These are phyloP conservation scores for Halcyon badia DNA, from an alignment of 2,797 vertebrate species.

Conservation along the genomic window DNA sequence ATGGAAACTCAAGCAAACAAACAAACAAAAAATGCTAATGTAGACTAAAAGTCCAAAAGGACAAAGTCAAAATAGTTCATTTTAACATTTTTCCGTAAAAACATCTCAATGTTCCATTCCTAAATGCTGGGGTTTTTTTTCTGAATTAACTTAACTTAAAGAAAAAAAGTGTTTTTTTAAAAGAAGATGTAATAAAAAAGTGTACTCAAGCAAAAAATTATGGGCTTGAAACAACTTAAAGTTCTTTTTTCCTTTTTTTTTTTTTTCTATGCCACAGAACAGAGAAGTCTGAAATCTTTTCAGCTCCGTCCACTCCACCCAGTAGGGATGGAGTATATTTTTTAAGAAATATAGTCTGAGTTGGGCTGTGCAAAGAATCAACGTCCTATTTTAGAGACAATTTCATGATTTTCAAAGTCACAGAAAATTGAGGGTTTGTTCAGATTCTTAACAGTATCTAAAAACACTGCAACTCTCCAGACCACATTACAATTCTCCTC, in stretches of 20 bases:
- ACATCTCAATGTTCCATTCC: neutral
- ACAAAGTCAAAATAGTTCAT: neutral
- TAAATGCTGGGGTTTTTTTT: neutral
- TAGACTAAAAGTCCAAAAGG: neutral
- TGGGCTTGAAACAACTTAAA: neutral
- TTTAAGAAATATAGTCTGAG: neutral
- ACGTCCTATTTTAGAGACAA: neutral
- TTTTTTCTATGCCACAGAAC: neutral
- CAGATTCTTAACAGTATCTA: neutral
- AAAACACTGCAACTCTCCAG: neutral
- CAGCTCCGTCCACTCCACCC: neutral
- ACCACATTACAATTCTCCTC: constrained; percentile 1
- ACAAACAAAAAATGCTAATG: neutral
- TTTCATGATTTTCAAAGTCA: constrained; percentile 2
- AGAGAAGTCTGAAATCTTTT: neutral
- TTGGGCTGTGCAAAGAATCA: neutral
- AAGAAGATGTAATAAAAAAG: neutral
- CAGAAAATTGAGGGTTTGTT: neutral
- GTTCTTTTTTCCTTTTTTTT: neutral
- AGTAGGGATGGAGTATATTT: neutral
- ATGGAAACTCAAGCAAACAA: neutral
- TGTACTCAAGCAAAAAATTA: neutral
- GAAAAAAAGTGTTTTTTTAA: neutral
- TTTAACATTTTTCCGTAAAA: neutral
- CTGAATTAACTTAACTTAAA: neutral